phyloP scores from a whole-genome alignment of 2,888 invertebrate genomes.

The Eilema sororculum region DNA sequence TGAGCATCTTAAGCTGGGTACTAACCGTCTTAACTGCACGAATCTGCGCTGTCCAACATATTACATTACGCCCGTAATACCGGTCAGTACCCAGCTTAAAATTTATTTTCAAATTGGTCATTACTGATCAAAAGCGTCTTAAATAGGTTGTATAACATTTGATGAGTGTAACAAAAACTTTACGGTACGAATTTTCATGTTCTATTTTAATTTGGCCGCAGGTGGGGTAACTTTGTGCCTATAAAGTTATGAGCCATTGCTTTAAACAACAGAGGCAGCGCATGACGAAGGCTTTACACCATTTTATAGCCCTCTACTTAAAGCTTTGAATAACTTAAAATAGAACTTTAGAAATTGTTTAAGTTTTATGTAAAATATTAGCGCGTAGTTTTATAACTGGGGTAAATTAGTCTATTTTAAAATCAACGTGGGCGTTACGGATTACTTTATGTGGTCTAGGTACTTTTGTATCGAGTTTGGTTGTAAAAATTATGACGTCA shows the following conservation, averaged over 20 bases:
- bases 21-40: not conserved
- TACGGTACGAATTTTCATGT: constrained; percentile 25
- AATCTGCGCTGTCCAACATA: not conserved
- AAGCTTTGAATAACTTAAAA: constrained; percentile 43
- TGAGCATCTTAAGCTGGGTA: not conserved
- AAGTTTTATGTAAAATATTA: constrained; percentile 3
- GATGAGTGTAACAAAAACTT: constrained; percentile 29
- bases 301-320: constrained; percentile 43
- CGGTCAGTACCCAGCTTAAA: constrained; percentile 2
- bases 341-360: constrained; percentile 18
- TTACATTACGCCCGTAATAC: not conserved
- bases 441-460: not conserved
- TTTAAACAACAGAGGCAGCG: constrained; percentile 34
- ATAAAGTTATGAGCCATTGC: constrained; percentile 51
- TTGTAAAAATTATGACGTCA: no score
- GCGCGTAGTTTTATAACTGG: not conserved
- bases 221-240: constrained; percentile 49
- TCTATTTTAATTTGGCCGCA: constrained; percentile 53
- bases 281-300: constrained; percentile 35
- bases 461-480: not conserved
- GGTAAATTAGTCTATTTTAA: not conserved
- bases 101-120: not conserved
- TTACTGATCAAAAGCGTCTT: constrained; percentile 8
- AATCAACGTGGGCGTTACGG: not conserved
- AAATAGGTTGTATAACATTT: constrained; percentile 24